Percentiles rank a stretch among this genome's conserved stretches.
These are phyloP conservation scores for Dolichoris vasculosae DNA, from an alignment of 1,140 invertebrate species.

Conservation along the genomic window DNA sequence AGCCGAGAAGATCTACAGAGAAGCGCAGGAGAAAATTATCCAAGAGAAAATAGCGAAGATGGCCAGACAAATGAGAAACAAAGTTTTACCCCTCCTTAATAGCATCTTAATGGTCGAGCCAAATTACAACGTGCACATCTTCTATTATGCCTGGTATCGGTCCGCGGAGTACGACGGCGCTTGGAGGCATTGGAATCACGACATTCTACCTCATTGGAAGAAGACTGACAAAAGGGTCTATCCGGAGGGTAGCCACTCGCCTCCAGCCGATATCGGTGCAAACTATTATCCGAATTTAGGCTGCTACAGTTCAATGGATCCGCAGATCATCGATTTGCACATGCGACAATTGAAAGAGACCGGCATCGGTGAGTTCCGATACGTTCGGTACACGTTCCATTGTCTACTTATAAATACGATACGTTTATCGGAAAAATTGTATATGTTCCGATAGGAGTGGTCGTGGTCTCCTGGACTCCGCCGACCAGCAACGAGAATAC, in stretches of 20 bases:
- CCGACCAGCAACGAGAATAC: constrained; percentile 68
- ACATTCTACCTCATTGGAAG: constrained; percentile 72
- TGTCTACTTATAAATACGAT: not conserved
- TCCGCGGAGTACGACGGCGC: constrained; percentile 68
- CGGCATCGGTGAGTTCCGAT: constrained; percentile 68
- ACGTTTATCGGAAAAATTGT: not conserved
- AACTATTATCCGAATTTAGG: constrained; percentile 74
- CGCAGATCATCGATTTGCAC: constrained; percentile 70
- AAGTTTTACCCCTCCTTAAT: constrained; percentile 59
- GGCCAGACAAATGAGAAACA: constrained; percentile 64
- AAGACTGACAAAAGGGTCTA: constrained; percentile 70
- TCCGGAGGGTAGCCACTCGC: constrained; percentile 70
- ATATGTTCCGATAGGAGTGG: constrained; percentile 60
- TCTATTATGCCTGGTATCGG: constrained; percentile 76
- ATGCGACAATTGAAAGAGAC: constrained; percentile 71
- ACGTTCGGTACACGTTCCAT: not conserved
- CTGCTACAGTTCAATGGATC: constrained; percentile 74
- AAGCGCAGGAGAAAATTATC: constrained; percentile 60
- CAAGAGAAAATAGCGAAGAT: constrained; percentile 61
- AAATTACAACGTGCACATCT: constrained; percentile 74
- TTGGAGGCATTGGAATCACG: constrained; percentile 75
- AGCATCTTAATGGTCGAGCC: constrained; percentile 59
- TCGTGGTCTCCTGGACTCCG: constrained; percentile 73
- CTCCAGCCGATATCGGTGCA: constrained; percentile 72
- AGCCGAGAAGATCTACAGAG: constrained; percentile 59